Evolutionary conservation across 2,113 vertebrate genomes (phyloP).

Genomic region (Hemiscyllium ocellatum): DNA sequence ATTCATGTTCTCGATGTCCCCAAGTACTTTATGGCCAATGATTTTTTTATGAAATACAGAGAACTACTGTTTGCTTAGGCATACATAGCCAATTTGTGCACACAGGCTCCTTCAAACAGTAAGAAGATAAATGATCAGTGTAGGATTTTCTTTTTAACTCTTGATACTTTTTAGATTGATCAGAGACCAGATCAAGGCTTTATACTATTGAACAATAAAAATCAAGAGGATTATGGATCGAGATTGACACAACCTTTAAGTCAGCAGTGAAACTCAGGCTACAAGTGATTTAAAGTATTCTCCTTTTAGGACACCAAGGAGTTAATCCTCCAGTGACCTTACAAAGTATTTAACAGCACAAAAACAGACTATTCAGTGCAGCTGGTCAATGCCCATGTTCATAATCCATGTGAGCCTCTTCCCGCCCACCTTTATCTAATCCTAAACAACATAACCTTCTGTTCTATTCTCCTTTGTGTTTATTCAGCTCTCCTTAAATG

Average conservation of each 20-base stretch:
- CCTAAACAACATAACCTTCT: background rate
- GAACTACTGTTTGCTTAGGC: background rate
- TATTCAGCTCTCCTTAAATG: background rate
- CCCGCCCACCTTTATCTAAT: background rate
- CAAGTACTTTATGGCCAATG: background rate
- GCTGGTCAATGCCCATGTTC: background rate
- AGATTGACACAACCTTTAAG: background rate
- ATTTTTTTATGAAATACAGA: background rate
- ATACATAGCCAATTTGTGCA: background rate
- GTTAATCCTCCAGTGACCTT: background rate
- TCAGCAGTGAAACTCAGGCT: background rate
- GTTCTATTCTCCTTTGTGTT: background rate
- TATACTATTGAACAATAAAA: background rate
- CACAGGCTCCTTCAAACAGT: background rate
- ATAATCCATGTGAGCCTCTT: background rate
- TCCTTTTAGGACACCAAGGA: background rate
- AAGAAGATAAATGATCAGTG: background rate
- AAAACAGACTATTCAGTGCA: background rate
- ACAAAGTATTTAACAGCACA: background rate
- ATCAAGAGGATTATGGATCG: background rate
- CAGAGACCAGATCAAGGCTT: background rate
- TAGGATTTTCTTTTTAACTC: background rate
- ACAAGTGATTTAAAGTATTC: background rate
- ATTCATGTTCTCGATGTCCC: background rate
- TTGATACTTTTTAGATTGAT: background rate